phyloP scores from a whole-genome alignment of 2,888 invertebrate genomes.

The Drosophila multiciliata region DNA sequence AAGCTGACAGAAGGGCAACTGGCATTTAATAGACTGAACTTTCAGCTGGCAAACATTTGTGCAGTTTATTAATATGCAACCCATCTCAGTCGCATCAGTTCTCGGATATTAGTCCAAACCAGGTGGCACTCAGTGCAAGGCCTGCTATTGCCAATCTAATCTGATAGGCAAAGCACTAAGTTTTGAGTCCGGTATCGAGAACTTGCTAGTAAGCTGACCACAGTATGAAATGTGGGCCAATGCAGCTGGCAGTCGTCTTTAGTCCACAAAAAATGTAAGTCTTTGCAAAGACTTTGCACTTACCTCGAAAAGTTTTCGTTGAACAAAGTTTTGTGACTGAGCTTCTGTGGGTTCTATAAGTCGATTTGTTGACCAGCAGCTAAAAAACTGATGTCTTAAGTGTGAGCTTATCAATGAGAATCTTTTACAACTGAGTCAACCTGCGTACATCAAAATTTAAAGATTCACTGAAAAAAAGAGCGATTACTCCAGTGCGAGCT shows the following conservation, averaged over 20 bases:
- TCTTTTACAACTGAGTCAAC: not conserved
- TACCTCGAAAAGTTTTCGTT: conserved; percentile 62
- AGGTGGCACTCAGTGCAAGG: conserved; percentile 16
- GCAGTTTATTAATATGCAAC: conserved; percentile 74
- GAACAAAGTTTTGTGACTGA: conserved; percentile 56
- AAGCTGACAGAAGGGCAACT: conserved; percentile 3
- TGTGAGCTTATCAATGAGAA: not conserved
- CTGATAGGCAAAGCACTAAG: conserved; percentile 62
- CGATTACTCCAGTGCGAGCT: not conserved
- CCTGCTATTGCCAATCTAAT: conserved; percentile 68
- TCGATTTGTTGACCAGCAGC: conserved; percentile 60
- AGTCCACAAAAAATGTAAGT: conserved; percentile 48
- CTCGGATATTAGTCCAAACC: conserved; percentile 44
- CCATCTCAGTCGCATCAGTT: conserved; percentile 33
- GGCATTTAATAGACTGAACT: conserved; percentile 68
- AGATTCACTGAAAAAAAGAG: not conserved
- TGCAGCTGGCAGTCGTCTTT: conserved; percentile 36
- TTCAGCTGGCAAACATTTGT: conserved; percentile 70
- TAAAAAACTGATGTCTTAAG: conserved; percentile 25
- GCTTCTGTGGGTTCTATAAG: conserved; percentile 54
- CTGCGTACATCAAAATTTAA: not conserved
- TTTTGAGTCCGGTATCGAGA: conserved; percentile 69
- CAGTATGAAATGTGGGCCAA: conserved; percentile 50
- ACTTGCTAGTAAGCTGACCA: conserved; percentile 78
- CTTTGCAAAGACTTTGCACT: conserved; percentile 68